Base-by-base conservation (phyloP, 2,797 vertebrate species). In the Enteromius unitaeniatus region DNA sequence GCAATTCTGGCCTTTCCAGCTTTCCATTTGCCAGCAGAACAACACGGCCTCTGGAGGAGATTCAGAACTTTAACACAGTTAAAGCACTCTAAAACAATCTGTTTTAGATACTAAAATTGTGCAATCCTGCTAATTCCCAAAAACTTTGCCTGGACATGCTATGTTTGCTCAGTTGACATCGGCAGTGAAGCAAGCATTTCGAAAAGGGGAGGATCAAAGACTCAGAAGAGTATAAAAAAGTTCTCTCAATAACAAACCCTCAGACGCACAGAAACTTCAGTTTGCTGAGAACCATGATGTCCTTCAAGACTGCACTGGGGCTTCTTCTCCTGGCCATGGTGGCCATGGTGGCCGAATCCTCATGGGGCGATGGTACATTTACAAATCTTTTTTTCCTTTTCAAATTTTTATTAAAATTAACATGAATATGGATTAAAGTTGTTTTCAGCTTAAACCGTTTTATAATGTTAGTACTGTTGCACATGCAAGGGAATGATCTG, bases 311-410 rank as follows among this genome's bases (percentile, higher is more conserved):
- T 21, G 2, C 47, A 2, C 73, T 93, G 0, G 65, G 80, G 7
- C 28, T 82, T 53, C 79, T 80, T 23, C 19, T 90, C 31, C 47
- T 91, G 45, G 17, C 76, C 58, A 40, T 91, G 70, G 26, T 88
- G 70, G 55, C 67, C 14, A 28, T 82, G 1, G 6, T 84, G 13
- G 82, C 75, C 21, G 87, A 87, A 70, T 83, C 88, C 10, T 91
- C 86, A 15, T 89, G 82, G 68, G 82, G 87, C 55, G 73, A 84
- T 40, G 83, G 90, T 91, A 88, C 69, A 82, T 64, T 77, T 42
- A 65, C 28, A 42, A 47, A 31, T 76, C 3, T n/a, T n/a, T 55
- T 67, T 45, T 13, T 4, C 40, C 11, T 58, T 58, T 58, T 58
- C 0, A 58, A 23, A 58, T 58, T 23, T 58, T 23, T 11, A 15